Percentiles rank a stretch among this genome's conserved stretches.
Evolutionary conservation across 2,797 vertebrate species (phyloP).

Genomic region (Gallinago nigripennis): DNA sequence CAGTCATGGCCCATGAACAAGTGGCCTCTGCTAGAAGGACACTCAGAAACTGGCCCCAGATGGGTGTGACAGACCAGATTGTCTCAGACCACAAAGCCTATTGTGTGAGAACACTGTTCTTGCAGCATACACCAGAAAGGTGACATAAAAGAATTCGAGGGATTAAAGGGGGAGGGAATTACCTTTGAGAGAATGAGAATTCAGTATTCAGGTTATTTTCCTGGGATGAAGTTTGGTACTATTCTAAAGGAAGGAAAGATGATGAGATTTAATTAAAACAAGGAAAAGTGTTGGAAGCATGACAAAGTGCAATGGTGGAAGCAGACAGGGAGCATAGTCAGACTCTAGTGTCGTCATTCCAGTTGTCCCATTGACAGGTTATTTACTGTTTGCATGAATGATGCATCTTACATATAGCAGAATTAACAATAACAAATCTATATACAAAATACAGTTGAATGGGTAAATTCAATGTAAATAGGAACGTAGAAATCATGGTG

Average conservation of each 20-base stretch:
- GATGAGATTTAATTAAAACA: neutral
- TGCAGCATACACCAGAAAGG: neutral
- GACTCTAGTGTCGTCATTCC: neutral
- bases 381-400: neutral
- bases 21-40: neutral
- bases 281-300: neutral
- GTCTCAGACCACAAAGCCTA: fast-evolving
- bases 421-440: neutral
- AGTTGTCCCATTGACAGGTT: neutral
- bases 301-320: neutral
- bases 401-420: neutral
- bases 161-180: neutral
- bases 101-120: neutral
- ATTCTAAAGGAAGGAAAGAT: neutral
- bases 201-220: neutral
- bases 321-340: neutral
- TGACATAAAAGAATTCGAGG: neutral
- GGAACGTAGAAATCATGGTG: neutral
- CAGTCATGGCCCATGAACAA: neutral
- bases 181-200: neutral
- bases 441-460: neutral
- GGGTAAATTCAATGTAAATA: neutral
- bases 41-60: neutral
- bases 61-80: neutral
- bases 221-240: neutral